Base-by-base conservation (phyloP, 2,797 vertebrate genomes). In the Dicrostonyx torquatus region DNA sequence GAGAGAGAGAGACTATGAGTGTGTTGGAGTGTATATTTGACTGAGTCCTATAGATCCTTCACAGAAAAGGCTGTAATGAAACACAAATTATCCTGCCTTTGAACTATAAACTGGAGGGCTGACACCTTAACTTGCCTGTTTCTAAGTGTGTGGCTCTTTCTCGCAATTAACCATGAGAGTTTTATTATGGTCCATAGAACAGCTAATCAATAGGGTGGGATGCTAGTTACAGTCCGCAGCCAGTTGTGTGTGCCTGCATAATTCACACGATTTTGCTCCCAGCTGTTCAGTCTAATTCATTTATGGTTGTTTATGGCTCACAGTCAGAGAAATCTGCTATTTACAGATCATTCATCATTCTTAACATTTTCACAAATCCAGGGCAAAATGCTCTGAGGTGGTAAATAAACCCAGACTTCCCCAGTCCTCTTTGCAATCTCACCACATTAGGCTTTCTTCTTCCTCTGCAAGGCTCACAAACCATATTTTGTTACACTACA, bases 151-250 rank as follows among this genome's bases (percentile, higher is more conserved):
- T 86, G 88, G 62, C 90, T 97, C 95, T 96, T 95, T 96, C 90
- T 96, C 93, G 96, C 97, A 97, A 97, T 98, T 98, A 98, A 97
- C 96, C 92, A 96, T 96, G 77, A 97, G 97, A 94, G 94, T 97
- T 98, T 98, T 98, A 98, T 98, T 98, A 97, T 55, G 48, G 97
- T 75, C 89, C 90, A 91, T 18, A n/a, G 87, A 98, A 96, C 97
- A 98, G 92, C 80, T 98, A 98, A 98, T 99, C 98, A 98, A 98
- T 98, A 98, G 94, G 77, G n/a, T 97, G 97, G 96, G 97, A 97
- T 97, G 95, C 94, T 96, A 97, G 96, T 90, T 75, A 96, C 95
- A 97, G 97, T 97, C 97, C 97, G 97, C 93, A 97, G 26, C 60
- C 88, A 37, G 73, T 97, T 95, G 95, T 96, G 45, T 96, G 94